Evolutionary conservation across 1,140 invertebrate genomes (phyloP), one percentile per base, ranked within the genome.

Genomic region (Anthonomus grandis): DNA sequence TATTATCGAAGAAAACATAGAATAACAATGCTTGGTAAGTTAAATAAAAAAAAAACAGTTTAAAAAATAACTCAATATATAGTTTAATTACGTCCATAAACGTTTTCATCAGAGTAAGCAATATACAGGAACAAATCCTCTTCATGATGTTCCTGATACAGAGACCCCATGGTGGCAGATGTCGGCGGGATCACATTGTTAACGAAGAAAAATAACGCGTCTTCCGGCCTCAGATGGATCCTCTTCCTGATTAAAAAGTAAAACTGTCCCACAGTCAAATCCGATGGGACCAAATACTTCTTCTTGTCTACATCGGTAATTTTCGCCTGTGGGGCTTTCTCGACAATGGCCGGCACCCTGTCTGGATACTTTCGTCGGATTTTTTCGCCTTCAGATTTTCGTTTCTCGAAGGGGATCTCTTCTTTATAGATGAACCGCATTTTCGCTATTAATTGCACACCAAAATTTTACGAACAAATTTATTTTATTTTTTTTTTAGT

Each of bases 141-240:
- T n/a, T 31, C 27, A n/a, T 31, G 27, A n/a, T 31, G 27, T n/a
- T 31, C 27, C 27, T 31, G 95, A 76, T 99, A 99, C n/a, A 99
- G 82, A 44, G 93, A 90, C 49, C 96, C 97, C 95, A 99, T 98
- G 13, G 97, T 98, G 37, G 95, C 93, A 70, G 93, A 97, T 64
- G 95, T 98, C 41, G 96, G 96, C 57, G 97, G 97, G 83, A 99
- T 98, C 59, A 97, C 93, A 78, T 99, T 99, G 81, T 99, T 99
- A 36, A 99, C 96, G 75, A 99, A 99, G 82, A 99, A 99, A 78
- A 99, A 99, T 2, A 99, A 81, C 42, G 97, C 96, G 79, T 99
- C 97, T 76, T 99, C 97, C 1, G 97, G 93, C 67, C 95, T 83
- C 60, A 99, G 82, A 74, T 95, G 91, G 70, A 96, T 97, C 63